These are phyloP conservation scores for Okamejei kenojei DNA, from an alignment of 2,797 vertebrate species.

Conservation along the genomic window DNA sequence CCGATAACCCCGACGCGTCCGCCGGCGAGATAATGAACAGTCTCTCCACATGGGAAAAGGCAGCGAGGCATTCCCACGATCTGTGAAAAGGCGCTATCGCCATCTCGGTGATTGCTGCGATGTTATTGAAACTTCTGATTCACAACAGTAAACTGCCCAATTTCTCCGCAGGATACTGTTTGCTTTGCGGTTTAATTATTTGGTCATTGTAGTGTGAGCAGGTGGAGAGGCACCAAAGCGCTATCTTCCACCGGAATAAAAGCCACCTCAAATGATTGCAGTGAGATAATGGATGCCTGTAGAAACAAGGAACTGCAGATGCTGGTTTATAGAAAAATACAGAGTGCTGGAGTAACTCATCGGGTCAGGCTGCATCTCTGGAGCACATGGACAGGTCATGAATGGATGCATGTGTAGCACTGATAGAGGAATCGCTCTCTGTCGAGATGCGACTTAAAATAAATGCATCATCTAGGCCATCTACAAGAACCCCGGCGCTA, in stretches of 20 bases:
- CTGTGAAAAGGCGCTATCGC: slow-evolving; percentile 37
- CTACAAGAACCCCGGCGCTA: slow-evolving; percentile 77
- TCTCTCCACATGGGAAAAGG: slow-evolving; percentile 46
- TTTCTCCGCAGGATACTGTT: slow-evolving; percentile 48
- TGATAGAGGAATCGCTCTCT: slow-evolving; percentile 61
- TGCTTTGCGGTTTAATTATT: slow-evolving; percentile 63
- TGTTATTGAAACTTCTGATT: background rate
- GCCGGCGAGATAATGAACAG: slow-evolving; percentile 47
- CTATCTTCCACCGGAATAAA: slow-evolving; percentile 72
- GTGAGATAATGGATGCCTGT: slow-evolving; percentile 63
- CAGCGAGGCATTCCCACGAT: slow-evolving; percentile 49
- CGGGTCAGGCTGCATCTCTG: no score
- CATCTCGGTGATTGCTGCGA: background rate
- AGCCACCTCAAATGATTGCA: slow-evolving; percentile 68
- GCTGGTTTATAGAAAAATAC: no score
- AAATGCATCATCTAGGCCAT: slow-evolving; percentile 71
- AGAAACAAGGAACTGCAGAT: no score
- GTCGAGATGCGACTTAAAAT: slow-evolving; percentile 58
- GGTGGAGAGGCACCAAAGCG: slow-evolving; percentile 67
- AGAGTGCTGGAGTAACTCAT: no score
- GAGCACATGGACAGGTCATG: no score
- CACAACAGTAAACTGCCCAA: background rate
- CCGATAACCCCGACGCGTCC: slow-evolving; percentile 28
- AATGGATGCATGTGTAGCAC: slow-evolving; percentile 58
- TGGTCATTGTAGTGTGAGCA: slow-evolving; percentile 62